Percentiles rank a stretch among this genome's conserved stretches.
phyloP scores from a whole-genome alignment of 2,113 vertebrate species.

The Psilopsiagon aymara region DNA sequence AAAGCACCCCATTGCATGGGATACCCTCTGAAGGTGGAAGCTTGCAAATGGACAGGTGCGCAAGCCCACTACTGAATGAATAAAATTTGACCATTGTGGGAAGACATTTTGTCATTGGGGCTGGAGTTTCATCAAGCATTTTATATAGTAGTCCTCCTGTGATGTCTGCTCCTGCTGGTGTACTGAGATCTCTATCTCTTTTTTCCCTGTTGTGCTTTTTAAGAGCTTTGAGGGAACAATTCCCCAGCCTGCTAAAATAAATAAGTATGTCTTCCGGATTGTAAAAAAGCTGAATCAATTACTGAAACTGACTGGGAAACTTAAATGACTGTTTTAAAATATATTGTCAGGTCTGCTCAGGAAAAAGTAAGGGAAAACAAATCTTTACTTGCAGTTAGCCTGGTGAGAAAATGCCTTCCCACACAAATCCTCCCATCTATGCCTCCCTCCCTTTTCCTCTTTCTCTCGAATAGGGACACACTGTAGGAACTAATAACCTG shows the following conservation, averaged over 20 bases:
- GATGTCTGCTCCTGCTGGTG: background rate
- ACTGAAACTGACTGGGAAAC: background rate
- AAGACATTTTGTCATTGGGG: background rate
- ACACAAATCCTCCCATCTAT: background rate
- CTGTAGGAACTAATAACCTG: constrained; percentile 44
- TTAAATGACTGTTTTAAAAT: constrained; percentile 12
- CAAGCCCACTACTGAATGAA: background rate
- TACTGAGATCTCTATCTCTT: background rate
- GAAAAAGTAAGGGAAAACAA: constrained; percentile 4
- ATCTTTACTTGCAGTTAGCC: background rate
- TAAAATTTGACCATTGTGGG: background rate
- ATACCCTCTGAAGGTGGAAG: background rate
- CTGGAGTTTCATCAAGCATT: background rate
- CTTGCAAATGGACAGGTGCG: background rate
- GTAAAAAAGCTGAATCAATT: constrained; percentile 22
- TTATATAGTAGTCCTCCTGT: background rate
- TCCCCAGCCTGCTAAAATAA: constrained; percentile 11
- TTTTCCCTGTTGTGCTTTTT: background rate
- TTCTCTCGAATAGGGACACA: background rate
- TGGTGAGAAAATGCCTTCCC: constrained; percentile 3
- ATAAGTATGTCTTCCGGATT: background rate
- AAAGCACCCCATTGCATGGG: rapidly evolving
- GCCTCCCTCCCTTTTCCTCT: background rate
- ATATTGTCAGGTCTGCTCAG: background rate
- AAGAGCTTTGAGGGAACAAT: background rate